These are phyloP conservation scores for Macroteleia sp. DNA, from an alignment of 2,888 invertebrate genomes.

Conservation along the genomic window DNA sequence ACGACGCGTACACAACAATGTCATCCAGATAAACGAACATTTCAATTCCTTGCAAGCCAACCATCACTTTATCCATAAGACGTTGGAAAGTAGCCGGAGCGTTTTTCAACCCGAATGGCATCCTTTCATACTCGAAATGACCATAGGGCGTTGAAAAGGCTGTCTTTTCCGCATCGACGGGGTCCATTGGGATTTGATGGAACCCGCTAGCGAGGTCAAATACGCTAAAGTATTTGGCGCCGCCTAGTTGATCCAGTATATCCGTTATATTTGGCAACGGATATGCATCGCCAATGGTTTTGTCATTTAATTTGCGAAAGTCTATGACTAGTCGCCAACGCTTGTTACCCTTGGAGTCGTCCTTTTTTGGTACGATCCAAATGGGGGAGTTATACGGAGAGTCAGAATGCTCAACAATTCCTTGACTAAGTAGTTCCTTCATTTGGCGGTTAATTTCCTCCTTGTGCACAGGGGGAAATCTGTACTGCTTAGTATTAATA, in stretches of 20 bases:
- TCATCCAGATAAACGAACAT: background rate
- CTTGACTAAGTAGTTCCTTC: background rate
- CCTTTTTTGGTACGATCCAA: background rate
- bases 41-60: background rate
- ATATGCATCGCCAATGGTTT: background rate
- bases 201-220: background rate
- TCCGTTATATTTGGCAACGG: background rate
- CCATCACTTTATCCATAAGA: background rate
- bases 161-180: background rate
- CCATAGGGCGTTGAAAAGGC: background rate
- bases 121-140: background rate
- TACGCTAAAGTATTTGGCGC: background rate
- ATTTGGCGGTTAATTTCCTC: background rate
- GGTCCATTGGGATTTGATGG: background rate
- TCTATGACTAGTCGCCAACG: background rate
- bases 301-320: background rate
- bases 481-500: background rate
- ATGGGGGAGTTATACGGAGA: background rate
- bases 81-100: background rate
- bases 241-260: background rate
- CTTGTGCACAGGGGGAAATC: background rate
- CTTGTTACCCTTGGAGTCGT: background rate
- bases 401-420: background rate
- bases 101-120: background rate
- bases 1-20: background rate